Conservation (phyloP, 2,888 invertebrate species). For the Lithophane socia region DNA sequence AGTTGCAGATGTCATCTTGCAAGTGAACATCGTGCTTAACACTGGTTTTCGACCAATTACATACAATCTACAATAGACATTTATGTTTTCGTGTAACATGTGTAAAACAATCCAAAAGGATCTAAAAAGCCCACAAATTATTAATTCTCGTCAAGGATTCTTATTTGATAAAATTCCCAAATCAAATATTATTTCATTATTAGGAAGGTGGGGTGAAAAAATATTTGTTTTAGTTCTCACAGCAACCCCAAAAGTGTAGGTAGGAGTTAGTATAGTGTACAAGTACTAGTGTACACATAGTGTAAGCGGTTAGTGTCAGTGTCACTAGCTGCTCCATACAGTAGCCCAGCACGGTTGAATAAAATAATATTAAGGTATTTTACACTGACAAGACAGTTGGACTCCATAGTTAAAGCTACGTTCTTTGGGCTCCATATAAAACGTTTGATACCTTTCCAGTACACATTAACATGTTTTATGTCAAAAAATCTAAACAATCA, state of each 20-base stretch:
- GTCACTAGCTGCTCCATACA: conserved; percentile 26
- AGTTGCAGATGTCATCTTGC: background rate
- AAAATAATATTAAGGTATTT: background rate
- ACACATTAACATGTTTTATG: background rate
- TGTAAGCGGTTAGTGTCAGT: conserved; percentile 47
- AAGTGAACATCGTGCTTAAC: background rate
- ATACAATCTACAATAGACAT: conserved; percentile 19
- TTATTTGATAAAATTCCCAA: background rate
- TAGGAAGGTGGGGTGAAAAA: background rate
- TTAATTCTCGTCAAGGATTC: background rate
- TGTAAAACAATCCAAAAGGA: background rate
- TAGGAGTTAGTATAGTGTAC: conserved; percentile 46
- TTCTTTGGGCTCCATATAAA: background rate
- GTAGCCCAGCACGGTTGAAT: conserved; percentile 1
- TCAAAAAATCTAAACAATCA: background rate
- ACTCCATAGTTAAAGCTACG: background rate
- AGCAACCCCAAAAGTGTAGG: background rate
- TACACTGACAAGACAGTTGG: background rate
- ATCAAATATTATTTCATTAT: background rate
- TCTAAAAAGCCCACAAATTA: background rate
- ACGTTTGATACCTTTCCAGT: background rate
- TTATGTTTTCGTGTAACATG: conserved; percentile 29
- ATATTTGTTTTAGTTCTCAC: background rate
- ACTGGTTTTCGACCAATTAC: background rate
- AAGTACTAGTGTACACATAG: conserved; percentile 41